phyloP scores from a whole-genome alignment of 2,113 vertebrate species.

The Centropus bengalensis region DNA sequence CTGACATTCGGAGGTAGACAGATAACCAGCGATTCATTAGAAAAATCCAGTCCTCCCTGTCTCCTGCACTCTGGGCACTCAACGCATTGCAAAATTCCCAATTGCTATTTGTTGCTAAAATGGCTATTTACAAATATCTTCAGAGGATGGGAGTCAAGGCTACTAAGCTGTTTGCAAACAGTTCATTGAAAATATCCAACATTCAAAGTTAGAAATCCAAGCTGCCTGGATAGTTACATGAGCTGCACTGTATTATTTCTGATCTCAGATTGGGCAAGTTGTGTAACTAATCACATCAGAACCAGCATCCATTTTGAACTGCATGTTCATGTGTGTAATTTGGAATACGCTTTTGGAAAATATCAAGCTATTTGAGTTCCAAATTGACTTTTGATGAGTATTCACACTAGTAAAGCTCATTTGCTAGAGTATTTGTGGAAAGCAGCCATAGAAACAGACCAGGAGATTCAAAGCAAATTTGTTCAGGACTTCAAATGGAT shows the following conservation, averaged over 20 bases:
- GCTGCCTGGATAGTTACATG: not conserved
- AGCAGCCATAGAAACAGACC: constrained; percentile 60
- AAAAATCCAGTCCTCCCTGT: not conserved
- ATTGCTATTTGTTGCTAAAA: not conserved
- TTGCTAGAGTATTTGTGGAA: constrained; percentile 61
- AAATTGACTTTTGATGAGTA: constrained; percentile 71
- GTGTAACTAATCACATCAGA: constrained; percentile 56
- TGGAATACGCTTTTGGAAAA: constrained; percentile 63
- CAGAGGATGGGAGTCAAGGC: not conserved
- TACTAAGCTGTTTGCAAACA: not conserved
- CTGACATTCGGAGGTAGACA: constrained; percentile 11
- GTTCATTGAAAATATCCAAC: not conserved
- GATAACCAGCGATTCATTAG: not conserved
- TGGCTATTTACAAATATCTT: not conserved
- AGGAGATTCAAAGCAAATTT: constrained; percentile 69
- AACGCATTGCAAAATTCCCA: not conserved
- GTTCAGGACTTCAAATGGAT: constrained; percentile 67
- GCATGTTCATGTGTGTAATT: constrained; percentile 61
- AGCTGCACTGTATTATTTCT: constrained; percentile 17
- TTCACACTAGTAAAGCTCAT: constrained; percentile 55
- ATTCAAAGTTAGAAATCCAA: not conserved
- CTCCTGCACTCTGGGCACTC: not conserved
- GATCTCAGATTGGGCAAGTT: not conserved
- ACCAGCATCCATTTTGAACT: constrained; percentile 29
- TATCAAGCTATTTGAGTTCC: constrained; percentile 63